A percentile compares a stretch with the other conserved stretches of the same genome.
phyloP scores from a whole-genome alignment of 1,140 invertebrate species.

The Panagrolaimus sp. region DNA sequence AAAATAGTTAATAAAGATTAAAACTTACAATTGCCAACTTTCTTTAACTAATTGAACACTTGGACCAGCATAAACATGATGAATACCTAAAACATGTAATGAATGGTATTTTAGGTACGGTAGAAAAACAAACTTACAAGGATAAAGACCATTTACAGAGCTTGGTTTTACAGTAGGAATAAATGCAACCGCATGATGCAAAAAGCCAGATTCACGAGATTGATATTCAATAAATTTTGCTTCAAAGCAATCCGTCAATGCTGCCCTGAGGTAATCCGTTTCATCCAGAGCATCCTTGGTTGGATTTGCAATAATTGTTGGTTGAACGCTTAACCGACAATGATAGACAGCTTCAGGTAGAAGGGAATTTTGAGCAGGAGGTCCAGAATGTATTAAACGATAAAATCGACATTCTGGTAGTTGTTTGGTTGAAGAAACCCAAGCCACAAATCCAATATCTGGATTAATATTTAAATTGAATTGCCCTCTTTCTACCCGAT shows the following conservation, averaged over 20 bases:
- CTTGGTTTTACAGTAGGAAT: constrained; percentile 66
- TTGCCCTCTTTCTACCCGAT: constrained; percentile 53
- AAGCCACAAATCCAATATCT: constrained; percentile 69
- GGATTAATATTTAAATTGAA: constrained; percentile 41
- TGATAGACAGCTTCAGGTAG: constrained; percentile 35
- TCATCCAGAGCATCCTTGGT: constrained; percentile 1
- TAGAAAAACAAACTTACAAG: constrained; percentile 64
- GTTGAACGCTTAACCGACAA: constrained; percentile 26
- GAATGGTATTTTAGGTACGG: no score
- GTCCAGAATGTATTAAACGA: constrained; percentile 66
- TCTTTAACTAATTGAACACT: constrained; percentile 95
- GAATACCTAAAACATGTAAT: constrained; percentile 64
- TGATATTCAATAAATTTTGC: constrained; percentile 31
- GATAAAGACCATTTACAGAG: constrained; percentile 83
- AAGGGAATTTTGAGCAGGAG: constrained; percentile 62
- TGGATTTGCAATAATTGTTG: constrained; percentile 12
- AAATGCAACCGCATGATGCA: constrained; percentile 71
- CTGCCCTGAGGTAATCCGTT: constrained; percentile 21
- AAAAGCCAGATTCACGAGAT: constrained; percentile 62
- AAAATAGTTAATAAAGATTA: neutral
- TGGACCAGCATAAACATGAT: constrained; percentile 81
- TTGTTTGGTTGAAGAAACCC: constrained; percentile 80
- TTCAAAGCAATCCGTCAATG: constrained; percentile 19
- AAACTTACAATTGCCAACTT: constrained; percentile 42
- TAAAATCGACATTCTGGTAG: constrained; percentile 75